phyloP scores from a whole-genome alignment of 2,797 vertebrate genomes.

The Dermochelys coriacea region DNA sequence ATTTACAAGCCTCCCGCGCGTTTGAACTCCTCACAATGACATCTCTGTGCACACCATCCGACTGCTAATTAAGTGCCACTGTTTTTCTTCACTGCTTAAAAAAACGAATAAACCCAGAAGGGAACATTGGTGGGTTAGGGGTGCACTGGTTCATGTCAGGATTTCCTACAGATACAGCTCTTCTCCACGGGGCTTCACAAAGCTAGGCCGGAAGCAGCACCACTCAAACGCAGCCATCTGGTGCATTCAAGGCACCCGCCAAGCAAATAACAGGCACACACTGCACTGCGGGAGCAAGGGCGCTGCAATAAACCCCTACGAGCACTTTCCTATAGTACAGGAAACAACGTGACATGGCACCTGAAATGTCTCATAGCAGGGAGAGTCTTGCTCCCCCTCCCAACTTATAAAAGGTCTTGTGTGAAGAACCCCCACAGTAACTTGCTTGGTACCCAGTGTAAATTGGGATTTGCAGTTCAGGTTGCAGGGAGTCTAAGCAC shows the following conservation, averaged over 20 bases:
- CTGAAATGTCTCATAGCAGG: background rate
- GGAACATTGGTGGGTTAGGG: background rate
- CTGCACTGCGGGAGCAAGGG: background rate
- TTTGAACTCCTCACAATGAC: background rate
- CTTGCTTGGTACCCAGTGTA: background rate
- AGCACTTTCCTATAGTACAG: background rate
- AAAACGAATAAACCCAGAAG: background rate
- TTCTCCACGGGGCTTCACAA: background rate
- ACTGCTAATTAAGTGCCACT: background rate
- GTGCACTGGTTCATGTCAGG: background rate
- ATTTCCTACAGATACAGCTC: background rate
- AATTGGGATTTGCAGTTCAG: background rate
- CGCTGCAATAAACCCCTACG: background rate
- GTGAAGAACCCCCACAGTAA: background rate
- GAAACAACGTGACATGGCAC: background rate
- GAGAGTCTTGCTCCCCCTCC: background rate
- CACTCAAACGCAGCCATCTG: background rate
- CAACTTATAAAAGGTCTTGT: background rate
- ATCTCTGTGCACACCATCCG: background rate
- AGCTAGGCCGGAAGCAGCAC: background rate
- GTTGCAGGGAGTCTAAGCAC: background rate
- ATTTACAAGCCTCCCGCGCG: background rate
- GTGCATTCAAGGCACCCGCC: background rate
- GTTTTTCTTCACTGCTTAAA: background rate
- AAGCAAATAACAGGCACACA: background rate